Base-by-base conservation (phyloP, 1,140 invertebrate genomes). In the Rhopalosiphum padi region DNA sequence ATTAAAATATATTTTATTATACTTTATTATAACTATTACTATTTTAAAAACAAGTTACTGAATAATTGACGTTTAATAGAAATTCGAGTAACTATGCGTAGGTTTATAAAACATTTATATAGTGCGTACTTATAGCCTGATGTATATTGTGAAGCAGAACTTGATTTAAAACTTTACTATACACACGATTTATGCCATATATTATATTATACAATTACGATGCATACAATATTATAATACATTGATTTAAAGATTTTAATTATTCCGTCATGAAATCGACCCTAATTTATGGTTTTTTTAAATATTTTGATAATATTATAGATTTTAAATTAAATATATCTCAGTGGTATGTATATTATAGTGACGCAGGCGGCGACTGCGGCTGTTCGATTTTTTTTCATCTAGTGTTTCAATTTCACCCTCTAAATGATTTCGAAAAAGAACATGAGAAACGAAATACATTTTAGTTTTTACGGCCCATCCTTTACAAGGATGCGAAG, bases 361-460 rank as follows among this genome's bases (percentile, higher is more conserved):
- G 83, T 41, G 25, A 7, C 41, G 30, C 85, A 18, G 85, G 25
- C 43, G 43, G 11, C 15, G 83, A 4, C 15, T 46, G 43, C n/a
- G 43, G 25, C 43, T 21, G 43, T 85, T 43, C 37, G 8, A 41
- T 30, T 46, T 48, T 30, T 30, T 46, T n/a, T 43, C 30, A 25
- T 87, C 7, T 18, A 87, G 86, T 35, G 46, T 48, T 87, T 87
- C n/a, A 9, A 89, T 53, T 89, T 89, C n/a, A 89, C 22, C n/a
- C 87, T 53, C n/a, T 53, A 51, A 87, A 87, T 87, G 11, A 46
- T 35, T 48, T n/a, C 6, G n/a, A 87, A 48, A 48, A 30, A 23
- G 48, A 53, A 89, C 46, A 35, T 46, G 86, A 88, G 46, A 4
- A 11, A 35, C 30, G 11, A 87, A 87, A 21, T 37, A 25, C 22